Percentiles rank a stretch among this genome's conserved stretches.
Evolutionary conservation across 2,113 vertebrate genomes (phyloP).

Genomic region (Eolophus roseicapilla): DNA sequence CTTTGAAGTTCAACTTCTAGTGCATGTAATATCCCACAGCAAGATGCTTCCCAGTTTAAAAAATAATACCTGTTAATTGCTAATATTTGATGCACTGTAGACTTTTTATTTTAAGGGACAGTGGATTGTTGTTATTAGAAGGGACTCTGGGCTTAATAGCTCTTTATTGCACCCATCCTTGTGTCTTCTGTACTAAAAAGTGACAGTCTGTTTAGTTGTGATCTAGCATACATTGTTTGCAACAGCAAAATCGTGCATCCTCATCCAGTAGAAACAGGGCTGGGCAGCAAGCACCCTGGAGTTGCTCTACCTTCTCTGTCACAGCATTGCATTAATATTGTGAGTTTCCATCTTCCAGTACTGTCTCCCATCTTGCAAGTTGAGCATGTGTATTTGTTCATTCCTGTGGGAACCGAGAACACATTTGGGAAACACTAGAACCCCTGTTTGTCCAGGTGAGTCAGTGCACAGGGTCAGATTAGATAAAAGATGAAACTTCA

Average conservation of each 20-base stretch:
- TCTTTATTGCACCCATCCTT: background rate
- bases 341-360: background rate
- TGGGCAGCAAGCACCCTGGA: background rate
- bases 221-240: background rate
- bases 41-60: background rate
- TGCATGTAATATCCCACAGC: background rate
- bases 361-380: background rate
- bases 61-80: background rate
- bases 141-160: background rate
- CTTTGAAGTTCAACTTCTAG: background rate
- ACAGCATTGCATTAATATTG: background rate
- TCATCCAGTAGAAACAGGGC: background rate
- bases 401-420: background rate
- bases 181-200: background rate
- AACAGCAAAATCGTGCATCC: background rate
- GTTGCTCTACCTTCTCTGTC: background rate
- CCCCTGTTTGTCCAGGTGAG: background rate
- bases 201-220: background rate
- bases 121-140: background rate
- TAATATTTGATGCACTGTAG: background rate
- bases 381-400: background rate
- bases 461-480: background rate
- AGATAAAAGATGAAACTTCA: background rate
- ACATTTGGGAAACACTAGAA: background rate
- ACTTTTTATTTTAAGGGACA: background rate